Evolutionary conservation across 2,113 vertebrate species (phyloP).

Genomic region (Pomatorhinus ruficollis): DNA sequence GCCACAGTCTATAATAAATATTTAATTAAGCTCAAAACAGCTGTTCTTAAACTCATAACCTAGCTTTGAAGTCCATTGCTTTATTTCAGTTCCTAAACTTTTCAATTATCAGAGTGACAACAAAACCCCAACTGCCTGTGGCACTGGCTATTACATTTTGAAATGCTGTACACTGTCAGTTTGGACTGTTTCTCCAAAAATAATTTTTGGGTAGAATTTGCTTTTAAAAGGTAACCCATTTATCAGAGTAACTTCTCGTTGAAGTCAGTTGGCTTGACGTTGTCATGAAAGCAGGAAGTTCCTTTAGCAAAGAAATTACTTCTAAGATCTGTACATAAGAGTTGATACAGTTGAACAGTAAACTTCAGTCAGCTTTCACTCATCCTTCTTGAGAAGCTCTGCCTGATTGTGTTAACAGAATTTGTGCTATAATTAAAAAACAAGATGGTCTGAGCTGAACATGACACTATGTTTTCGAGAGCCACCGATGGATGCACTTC

Average conservation of each 20-base stretch:
- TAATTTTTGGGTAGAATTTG: neutral
- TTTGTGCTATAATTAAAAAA: neutral
- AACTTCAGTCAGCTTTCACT: neutral
- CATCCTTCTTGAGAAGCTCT: neutral
- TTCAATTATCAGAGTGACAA: neutral
- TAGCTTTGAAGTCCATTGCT: neutral
- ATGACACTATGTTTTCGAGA: neutral
- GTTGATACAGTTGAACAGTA: neutral
- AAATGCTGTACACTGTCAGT: neutral
- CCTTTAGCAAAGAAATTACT: neutral
- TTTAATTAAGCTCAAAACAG: neutral
- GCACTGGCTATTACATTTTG: neutral
- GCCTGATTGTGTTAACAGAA: neutral
- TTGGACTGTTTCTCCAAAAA: neutral
- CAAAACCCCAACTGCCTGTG: neutral
- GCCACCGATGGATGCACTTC: rapidly evolving
- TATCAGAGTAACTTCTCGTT: neutral
- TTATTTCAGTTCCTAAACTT: neutral
- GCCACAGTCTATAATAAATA: neutral
- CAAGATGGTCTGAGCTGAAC: neutral
- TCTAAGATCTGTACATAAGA: neutral
- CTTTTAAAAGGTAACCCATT: neutral
- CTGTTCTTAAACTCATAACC: neutral
- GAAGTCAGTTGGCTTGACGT: neutral
- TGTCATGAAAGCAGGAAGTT: neutral